Evolutionary conservation across 2,113 vertebrate genomes (phyloP).

Genomic region (Pseudonaja textilis): DNA sequence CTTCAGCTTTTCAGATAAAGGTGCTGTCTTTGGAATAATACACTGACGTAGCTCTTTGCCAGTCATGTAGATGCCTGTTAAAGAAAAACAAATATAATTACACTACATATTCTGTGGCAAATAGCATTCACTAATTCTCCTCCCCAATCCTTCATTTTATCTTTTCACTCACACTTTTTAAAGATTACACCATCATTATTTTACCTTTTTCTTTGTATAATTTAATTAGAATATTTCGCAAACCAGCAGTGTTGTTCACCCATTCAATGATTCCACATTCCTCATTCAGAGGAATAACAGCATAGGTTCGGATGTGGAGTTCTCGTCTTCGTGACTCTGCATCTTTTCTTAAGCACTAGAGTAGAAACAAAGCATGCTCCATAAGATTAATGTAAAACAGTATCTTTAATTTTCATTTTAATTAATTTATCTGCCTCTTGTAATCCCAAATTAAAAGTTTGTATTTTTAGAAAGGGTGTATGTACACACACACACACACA

Average conservation of each 20-base stretch:
- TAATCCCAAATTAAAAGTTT: background rate
- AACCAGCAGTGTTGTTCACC: conserved; percentile 94
- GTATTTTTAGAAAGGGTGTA: background rate
- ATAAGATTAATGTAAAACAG: conserved; percentile 20
- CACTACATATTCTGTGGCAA: background rate
- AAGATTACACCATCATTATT: background rate
- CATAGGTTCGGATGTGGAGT: conserved; percentile 93
- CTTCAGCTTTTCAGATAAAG: conserved; percentile 86
- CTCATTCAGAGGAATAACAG: conserved; percentile 95
- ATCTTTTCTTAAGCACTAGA: conserved; percentile 92
- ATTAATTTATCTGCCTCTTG: background rate
- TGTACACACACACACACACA: background rate
- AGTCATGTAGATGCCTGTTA: conserved; percentile 85
- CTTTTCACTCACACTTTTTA: background rate
- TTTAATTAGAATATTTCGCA: conserved; percentile 93
- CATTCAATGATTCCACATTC: conserved; percentile 98
- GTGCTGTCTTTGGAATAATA: conserved; percentile 87
- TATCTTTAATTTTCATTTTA: background rate
- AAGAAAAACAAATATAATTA: conserved; percentile 10
- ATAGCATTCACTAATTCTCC: background rate
- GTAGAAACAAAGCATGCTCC: conserved; percentile 25
- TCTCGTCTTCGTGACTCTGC: conserved; percentile 93
- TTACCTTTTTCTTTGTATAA: conserved; percentile 96
- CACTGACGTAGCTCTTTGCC: conserved; percentile 92
- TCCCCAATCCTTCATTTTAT: background rate